These are phyloP conservation scores for Hepsetus odoe DNA, from an alignment of 2,113 vertebrate species.

Conservation along the genomic window DNA sequence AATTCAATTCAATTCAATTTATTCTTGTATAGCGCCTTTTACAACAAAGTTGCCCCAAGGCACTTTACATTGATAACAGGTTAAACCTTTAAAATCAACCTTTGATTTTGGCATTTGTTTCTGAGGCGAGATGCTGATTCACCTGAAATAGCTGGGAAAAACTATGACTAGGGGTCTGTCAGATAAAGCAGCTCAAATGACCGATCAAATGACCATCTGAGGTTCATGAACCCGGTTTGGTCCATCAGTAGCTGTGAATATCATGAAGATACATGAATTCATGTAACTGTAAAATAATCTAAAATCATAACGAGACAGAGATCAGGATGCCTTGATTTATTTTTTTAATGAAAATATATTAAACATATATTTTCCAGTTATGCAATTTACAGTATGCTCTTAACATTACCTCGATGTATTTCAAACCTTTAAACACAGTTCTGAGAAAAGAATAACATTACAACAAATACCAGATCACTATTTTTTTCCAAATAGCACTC, in stretches of 20 bases:
- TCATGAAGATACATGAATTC: background rate
- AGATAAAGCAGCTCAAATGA: too few species aligned
- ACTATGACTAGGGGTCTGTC: too few species aligned
- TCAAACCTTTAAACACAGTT: constrained; percentile 61
- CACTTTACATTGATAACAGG: too few species aligned
- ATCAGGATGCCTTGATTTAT: constrained; percentile 36
- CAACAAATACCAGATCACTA: constrained; percentile 57
- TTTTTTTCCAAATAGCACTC: constrained; percentile 55
- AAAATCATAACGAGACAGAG: constrained; percentile 20
- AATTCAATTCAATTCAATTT: too few species aligned
- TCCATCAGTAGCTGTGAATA: background rate
- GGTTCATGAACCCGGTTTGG: background rate
- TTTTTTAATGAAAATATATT: constrained; percentile 68
- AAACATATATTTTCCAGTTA: constrained; percentile 69
- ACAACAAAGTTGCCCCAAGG: too few species aligned
- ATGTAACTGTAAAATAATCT: background rate
- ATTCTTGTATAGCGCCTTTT: too few species aligned
- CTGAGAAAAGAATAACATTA: constrained; percentile 59
- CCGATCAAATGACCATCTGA: too few species aligned
- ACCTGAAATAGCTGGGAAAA: too few species aligned
- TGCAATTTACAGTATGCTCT: constrained; percentile 60
- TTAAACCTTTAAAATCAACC: too few species aligned
- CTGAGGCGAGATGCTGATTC: too few species aligned
- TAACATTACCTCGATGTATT: constrained; percentile 58
- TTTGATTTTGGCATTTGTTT: too few species aligned